These are phyloP conservation scores for Delphinapterus leucas DNA, from an alignment of 2,113 vertebrate species.

Conservation along the genomic window DNA sequence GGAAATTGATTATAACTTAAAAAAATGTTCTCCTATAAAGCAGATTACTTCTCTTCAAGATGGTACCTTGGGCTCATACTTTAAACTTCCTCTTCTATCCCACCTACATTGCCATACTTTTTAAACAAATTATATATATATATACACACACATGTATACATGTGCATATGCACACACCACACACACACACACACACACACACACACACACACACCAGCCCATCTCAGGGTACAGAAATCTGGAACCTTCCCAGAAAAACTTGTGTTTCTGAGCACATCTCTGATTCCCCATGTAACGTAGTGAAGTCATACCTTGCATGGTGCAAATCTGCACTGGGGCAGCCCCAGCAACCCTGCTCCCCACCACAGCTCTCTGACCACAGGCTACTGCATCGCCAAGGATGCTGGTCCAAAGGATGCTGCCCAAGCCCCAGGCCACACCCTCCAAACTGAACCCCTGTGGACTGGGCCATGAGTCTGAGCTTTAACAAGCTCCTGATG, in stretches of 20 bases:
- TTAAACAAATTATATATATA: not conserved
- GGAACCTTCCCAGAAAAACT: not conserved
- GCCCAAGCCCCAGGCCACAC: not conserved
- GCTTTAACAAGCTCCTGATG: not conserved
- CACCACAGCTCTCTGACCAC: not conserved
- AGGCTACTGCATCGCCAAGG: not conserved
- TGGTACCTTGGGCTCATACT: not conserved
- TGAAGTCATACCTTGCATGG: not conserved
- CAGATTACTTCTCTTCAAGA: not conserved
- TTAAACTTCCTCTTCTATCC: not conserved
- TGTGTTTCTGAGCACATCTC: not conserved
- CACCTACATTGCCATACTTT: not conserved
- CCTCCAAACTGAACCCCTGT: not conserved
- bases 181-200: not conserved
- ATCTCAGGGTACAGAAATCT: not conserved
- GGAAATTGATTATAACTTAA: no score
- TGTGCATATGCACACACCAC: no score
- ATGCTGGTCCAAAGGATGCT: not conserved
- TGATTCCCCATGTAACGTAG: not conserved
- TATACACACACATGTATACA: fast-evolving
- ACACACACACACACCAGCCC: not conserved
- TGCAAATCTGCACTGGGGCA: not conserved
- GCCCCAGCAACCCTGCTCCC: not conserved
- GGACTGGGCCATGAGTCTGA: not conserved
- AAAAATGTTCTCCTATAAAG: not conserved